Conservation (phyloP, 1,140 invertebrate genomes). For the Sycophila sp. region DNA sequence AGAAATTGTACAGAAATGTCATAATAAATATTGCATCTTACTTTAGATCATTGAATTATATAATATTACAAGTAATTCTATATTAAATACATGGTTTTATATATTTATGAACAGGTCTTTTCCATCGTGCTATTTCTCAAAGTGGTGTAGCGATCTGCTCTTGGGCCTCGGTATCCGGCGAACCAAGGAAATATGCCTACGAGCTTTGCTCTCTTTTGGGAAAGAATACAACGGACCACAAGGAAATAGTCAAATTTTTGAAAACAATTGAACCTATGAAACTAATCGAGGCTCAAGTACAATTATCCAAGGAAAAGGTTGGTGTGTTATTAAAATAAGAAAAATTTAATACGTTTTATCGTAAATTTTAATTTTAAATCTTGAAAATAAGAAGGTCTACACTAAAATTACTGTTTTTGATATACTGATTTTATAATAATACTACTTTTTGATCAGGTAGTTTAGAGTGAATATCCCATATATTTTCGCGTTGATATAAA, state of each 20-base stretch:
- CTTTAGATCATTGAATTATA: too few relatives aligned
- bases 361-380: too few relatives aligned
- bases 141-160: constrained; percentile 79
- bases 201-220: constrained; percentile 56
- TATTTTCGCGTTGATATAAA: too few relatives aligned
- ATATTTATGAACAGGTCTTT: constrained; percentile 66
- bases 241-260: constrained; percentile 53
- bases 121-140: constrained; percentile 76
- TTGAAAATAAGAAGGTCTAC: too few relatives aligned
- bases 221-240: constrained; percentile 43
- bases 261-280: constrained; percentile 23
- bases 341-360: not conserved
- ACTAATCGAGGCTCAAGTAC: constrained; percentile 41
- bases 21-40: too few relatives aligned
- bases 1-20: too few relatives aligned
- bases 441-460: too few relatives aligned
- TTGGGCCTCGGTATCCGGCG: constrained; percentile 73
- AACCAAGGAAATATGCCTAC: constrained; percentile 45
- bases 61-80: not conserved
- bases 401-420: too few relatives aligned
- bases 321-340: not conserved
- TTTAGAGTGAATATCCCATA: too few relatives aligned
- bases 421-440: too few relatives aligned
- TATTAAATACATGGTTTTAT: not conserved
- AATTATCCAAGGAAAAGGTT: constrained; percentile 24